A percentile compares a stretch with the other conserved stretches of the same genome.
Evolutionary conservation across 1,140 invertebrate species (phyloP).

Genomic region (Tetraneura akinire): DNA sequence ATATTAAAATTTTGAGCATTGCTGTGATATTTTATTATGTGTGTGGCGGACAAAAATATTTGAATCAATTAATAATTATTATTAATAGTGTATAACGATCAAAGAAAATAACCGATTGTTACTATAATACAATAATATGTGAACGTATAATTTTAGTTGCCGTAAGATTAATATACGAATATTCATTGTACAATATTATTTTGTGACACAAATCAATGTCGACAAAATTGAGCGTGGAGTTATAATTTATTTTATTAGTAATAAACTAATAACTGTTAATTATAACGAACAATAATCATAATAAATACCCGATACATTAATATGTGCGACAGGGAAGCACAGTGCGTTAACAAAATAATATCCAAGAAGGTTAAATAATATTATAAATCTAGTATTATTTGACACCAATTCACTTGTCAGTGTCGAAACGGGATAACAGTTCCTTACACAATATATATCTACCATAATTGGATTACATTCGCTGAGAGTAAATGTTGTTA

Average conservation of each 20-base stretch:
- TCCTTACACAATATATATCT: neutral
- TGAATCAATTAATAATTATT: no score
- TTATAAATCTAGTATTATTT: conserved; percentile 19
- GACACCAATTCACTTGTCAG: conserved; percentile 24
- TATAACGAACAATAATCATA: neutral
- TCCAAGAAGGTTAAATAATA: neutral
- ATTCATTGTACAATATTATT: neutral
- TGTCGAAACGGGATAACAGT: neutral
- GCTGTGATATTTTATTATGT: no score
- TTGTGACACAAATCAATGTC: neutral
- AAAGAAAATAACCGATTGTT: no score
- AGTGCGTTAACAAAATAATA: neutral
- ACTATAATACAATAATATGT: no score
- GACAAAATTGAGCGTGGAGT: neutral
- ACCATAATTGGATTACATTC: conserved; percentile 20
- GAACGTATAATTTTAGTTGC: no score
- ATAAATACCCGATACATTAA: neutral
- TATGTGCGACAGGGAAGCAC: neutral
- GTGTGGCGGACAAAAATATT: no score
- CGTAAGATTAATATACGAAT: neutral
- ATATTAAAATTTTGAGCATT: no score
- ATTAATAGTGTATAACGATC: no score
- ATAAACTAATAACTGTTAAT: neutral
- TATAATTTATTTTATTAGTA: neutral
- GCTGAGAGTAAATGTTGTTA: neutral